Evolutionary conservation across 1,140 invertebrate species (phyloP).

Genomic region (Grapholita molesta): DNA sequence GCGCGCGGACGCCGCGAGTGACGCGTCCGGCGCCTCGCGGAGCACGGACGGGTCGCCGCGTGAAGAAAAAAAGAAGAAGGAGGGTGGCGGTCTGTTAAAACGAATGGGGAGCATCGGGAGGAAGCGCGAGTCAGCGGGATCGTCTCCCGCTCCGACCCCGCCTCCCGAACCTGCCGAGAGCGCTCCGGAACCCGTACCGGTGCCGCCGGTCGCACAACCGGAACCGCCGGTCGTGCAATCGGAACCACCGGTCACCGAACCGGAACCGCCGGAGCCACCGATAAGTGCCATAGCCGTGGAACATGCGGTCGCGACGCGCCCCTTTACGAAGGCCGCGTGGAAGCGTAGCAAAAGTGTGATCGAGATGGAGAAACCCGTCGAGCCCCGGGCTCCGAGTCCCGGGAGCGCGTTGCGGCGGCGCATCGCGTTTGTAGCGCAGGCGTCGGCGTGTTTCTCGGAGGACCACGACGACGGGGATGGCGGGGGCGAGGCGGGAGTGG

Average conservation of each 20-base stretch:
- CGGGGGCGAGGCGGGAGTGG: conserved; percentile 45
- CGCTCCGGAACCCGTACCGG: background rate
- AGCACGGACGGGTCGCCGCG: conserved; percentile 56
- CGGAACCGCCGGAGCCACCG: conserved; percentile 14
- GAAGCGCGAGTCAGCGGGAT: conserved; percentile 36
- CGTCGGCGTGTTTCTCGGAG: conserved; percentile 59
- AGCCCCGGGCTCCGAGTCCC: conserved; percentile 69
- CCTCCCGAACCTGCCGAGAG: background rate
- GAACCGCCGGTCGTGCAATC: conserved; percentile 38
- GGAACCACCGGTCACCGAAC: too few relatives aligned
- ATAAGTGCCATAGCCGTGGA: conserved; percentile 63
- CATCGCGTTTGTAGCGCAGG: conserved; percentile 67
- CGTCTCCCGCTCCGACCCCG: conserved; percentile 21
- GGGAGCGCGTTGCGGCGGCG: conserved; percentile 62
- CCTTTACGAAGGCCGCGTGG: conserved; percentile 72
- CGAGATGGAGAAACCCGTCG: conserved; percentile 66
- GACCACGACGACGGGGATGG: conserved; percentile 51
- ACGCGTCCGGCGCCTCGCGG: conserved; percentile 39
- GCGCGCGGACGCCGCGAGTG: conserved; percentile 48
- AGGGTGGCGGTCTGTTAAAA: conserved; percentile 39
- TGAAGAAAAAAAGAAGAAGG: conserved; percentile 54
- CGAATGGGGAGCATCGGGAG: conserved; percentile 59
- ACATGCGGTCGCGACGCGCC: conserved; percentile 67
- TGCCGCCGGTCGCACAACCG: conserved; percentile 18
- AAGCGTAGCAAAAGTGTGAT: conserved; percentile 50